Conservation (phyloP, 2,113 vertebrate genomes). For the Podarcis cretensis region DNA sequence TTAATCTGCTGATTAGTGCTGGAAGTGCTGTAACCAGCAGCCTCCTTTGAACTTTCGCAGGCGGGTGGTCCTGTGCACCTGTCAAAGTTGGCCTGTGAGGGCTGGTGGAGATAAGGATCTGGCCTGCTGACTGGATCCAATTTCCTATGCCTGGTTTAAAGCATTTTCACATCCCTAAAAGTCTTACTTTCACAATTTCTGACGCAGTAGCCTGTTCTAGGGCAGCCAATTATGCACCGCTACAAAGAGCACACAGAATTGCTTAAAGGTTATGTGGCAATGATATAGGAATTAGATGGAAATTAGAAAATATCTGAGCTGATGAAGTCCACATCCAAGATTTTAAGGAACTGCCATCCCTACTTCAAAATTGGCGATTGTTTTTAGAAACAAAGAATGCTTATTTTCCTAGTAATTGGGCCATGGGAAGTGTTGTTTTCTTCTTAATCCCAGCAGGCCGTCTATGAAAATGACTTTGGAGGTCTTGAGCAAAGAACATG, state of each 20-base stretch:
- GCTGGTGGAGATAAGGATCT: neutral
- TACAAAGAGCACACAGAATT: too few species aligned
- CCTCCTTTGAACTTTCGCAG: too few species aligned
- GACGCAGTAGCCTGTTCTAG: neutral
- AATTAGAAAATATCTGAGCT: too few species aligned
- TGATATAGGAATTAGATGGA: too few species aligned
- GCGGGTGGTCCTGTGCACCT: neutral
- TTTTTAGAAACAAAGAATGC: constrained; percentile 23
- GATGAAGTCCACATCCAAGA: too few species aligned
- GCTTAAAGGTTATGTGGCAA: too few species aligned
- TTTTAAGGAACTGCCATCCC: neutral
- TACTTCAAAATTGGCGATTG: neutral
- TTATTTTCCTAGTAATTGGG: constrained; percentile 16
- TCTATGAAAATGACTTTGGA: neutral
- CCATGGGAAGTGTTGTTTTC: neutral
- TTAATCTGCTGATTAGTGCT: too few species aligned
- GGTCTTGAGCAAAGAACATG: constrained; percentile 19
- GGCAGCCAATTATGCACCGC: too few species aligned
- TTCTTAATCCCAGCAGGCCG: constrained; percentile 13
- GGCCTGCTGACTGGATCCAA: neutral
- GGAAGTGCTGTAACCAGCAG: too few species aligned
- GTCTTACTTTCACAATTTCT: neutral
- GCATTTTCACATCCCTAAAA: neutral
- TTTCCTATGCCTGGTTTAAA: neutral
- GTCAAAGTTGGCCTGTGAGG: too few species aligned